phyloP scores from a whole-genome alignment of 2,797 vertebrate species.

The Poecile montanus region DNA sequence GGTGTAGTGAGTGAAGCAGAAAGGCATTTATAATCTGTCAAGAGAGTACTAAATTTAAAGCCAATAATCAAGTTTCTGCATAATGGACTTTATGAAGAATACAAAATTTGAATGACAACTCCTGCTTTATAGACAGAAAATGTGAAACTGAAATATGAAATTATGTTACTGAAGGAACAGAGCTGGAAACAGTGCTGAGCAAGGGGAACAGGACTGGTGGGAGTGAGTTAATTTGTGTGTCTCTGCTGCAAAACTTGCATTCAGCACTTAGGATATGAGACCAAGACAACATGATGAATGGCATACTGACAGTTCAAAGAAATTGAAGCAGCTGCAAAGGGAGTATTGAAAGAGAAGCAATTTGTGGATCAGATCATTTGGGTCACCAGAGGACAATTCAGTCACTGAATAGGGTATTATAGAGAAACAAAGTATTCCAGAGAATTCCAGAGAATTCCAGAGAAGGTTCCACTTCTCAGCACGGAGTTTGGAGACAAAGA shows the following conservation, averaged over 20 bases:
- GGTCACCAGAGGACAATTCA: background rate
- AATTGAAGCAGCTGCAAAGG: background rate
- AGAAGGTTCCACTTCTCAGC: background rate
- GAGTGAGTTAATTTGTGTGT: background rate
- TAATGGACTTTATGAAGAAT: background rate
- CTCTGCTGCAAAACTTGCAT: background rate
- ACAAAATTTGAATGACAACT: background rate
- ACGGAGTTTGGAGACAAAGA: background rate
- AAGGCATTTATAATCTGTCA: background rate
- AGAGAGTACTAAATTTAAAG: background rate
- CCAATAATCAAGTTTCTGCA: background rate
- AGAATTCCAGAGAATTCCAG: too few species aligned
- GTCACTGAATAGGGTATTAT: background rate
- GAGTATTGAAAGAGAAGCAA: background rate
- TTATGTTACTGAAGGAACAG: background rate
- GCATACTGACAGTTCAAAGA: background rate
- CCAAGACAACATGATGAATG: background rate
- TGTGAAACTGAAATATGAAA: background rate
- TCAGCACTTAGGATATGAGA: background rate
- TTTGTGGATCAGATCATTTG: background rate
- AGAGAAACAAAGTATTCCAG: background rate
- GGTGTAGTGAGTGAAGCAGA: background rate
- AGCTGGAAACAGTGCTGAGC: background rate
- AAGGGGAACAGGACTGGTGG: background rate
- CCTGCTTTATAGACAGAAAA: background rate